A percentile compares a stretch with the other conserved stretches of the same genome.
Conservation (phyloP, 2,888 invertebrate species). For the Coecobrya sp. region DNA sequence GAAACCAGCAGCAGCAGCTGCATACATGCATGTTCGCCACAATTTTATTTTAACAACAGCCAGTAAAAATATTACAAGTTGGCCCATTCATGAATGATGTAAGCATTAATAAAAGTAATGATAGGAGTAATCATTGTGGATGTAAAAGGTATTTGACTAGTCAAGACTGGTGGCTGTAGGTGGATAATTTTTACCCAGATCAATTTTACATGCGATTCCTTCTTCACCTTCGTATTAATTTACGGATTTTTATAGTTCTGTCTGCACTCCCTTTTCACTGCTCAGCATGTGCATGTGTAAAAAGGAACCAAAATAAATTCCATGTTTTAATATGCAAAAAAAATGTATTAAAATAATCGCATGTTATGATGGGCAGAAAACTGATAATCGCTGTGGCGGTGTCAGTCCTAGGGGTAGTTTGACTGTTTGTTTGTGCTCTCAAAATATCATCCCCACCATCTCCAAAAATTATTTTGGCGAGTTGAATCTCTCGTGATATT, state of each 20-base stretch:
- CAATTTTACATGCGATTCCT: conserved; percentile 55
- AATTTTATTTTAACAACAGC: neutral
- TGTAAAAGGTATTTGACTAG: conserved; percentile 62
- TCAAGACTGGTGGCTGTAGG: conserved; percentile 76
- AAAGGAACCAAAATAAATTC: neutral
- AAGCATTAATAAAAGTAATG: conserved; percentile 42
- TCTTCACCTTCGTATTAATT: conserved; percentile 7
- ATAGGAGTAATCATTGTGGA: conserved; percentile 53
- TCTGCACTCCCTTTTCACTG: conserved; percentile 1
- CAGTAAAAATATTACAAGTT: conserved; percentile 6
- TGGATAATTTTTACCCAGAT: conserved; percentile 73
- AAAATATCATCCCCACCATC: conserved; percentile 1
- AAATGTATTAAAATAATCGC: conserved; percentile 10
- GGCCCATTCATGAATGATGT: conserved; percentile 58
- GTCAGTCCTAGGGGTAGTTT: neutral
- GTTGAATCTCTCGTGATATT: neutral
- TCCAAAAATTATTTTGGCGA: neutral
- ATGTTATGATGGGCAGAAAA: conserved; percentile 3
- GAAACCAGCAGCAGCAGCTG: conserved; percentile 58
- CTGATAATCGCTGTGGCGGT: neutral
- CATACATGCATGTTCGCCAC: neutral
- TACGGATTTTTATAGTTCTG: neutral
- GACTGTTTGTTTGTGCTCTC: neutral
- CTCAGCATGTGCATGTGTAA: neutral
- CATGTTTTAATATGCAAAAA: conserved; percentile 9